Percentiles rank a stretch among this genome's conserved stretches.
These are phyloP conservation scores for Podilymbus podiceps DNA, from an alignment of 2,113 vertebrate species.

Conservation along the genomic window DNA sequence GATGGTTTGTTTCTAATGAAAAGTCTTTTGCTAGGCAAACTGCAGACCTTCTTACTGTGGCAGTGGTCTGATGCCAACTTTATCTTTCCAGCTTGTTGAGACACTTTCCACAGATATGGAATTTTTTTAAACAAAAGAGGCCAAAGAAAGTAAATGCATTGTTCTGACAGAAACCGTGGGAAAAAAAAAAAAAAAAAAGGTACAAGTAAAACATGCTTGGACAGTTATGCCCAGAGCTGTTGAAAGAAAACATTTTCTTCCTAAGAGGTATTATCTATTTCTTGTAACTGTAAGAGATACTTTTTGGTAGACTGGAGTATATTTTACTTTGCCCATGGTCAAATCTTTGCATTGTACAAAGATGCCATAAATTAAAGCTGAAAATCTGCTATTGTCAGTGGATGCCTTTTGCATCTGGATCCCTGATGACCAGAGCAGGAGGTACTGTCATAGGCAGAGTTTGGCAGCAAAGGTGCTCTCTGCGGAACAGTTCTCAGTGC, in stretches of 20 bases:
- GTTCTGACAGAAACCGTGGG: neutral
- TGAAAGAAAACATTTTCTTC: neutral
- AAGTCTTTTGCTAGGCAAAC: neutral
- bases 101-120: neutral
- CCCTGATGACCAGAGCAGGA: neutral
- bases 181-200: neutral
- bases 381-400: neutral
- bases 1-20: neutral
- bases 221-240: neutral
- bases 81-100: neutral
- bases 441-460: neutral
- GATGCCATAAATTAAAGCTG: neutral
- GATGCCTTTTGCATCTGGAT: neutral
- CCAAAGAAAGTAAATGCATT: neutral
- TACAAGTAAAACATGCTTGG: neutral
- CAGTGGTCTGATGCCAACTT: neutral
- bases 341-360: neutral
- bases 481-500: neutral
- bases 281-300: neutral
- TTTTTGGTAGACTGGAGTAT: neutral
- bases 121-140: neutral
- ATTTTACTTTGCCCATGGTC: neutral
- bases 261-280: neutral
- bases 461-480: neutral
- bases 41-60: neutral